A percentile compares a stretch with the other conserved stretches of the same genome.
Conservation (phyloP, 2,888 invertebrate genomes). For the Stomorhina lunata region DNA sequence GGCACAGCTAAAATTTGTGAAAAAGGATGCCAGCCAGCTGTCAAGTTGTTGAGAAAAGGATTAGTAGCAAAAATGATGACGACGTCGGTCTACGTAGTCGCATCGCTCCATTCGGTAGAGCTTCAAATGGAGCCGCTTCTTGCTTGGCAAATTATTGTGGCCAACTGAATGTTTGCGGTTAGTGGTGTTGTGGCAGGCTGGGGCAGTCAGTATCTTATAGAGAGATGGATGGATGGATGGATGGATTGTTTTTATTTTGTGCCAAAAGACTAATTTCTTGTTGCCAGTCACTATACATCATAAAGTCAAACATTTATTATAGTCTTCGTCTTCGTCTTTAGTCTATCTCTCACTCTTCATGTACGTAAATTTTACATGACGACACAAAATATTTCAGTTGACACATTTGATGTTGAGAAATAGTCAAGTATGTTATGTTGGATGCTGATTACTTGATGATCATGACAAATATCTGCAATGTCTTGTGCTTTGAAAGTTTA, state of each 20-base stretch:
- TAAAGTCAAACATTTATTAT: conserved; percentile 20
- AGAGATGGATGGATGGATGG: conserved; percentile 22
- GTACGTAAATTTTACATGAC: conserved; percentile 3
- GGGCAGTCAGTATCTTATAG: too few relatives aligned
- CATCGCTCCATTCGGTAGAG: conserved; percentile 11
- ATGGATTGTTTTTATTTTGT: conserved; percentile 41
- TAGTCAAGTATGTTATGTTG: conserved; percentile 35
- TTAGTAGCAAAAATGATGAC: conserved; percentile 71
- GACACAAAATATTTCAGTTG: conserved; percentile 31
- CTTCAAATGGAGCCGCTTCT: conserved; percentile 77
- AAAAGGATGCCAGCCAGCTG: conserved; percentile 78
- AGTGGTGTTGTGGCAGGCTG: conserved; percentile 59
- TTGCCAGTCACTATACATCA: conserved; percentile 37
- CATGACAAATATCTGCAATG: conserved; percentile 36
- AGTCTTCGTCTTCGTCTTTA: neutral
- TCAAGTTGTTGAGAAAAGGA: conserved; percentile 79
- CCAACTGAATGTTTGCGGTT: conserved; percentile 21
- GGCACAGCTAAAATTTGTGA: conserved; percentile 77
- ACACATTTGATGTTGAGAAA: conserved; percentile 46
- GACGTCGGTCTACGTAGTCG: conserved; percentile 52
- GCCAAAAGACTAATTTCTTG: conserved; percentile 47
- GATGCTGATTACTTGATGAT: conserved; percentile 27
- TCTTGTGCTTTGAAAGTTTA: conserved; percentile 26
- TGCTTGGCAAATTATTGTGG: conserved; percentile 12
- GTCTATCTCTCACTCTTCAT: neutral